A percentile compares a stretch with the other conserved stretches of the same genome.
Evolutionary conservation across 2,888 invertebrate genomes (phyloP).

Genomic region (Eubasilissa splendida): DNA sequence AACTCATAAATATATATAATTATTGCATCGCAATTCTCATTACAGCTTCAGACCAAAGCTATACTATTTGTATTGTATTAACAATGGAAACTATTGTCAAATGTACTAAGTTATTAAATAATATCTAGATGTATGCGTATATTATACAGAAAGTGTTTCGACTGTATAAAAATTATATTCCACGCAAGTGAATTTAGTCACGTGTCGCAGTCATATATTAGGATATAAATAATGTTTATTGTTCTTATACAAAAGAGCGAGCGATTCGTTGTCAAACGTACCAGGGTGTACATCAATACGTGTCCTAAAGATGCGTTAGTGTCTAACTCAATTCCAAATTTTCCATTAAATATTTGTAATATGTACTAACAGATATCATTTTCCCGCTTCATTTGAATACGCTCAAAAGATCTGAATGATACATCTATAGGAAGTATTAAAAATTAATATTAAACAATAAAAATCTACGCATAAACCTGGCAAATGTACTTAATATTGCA

Average conservation of each 20-base stretch:
- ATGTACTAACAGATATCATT: too few species aligned
- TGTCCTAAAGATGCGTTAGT: too few species aligned
- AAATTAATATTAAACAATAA: neutral
- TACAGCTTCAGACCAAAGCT: constrained; percentile 50
- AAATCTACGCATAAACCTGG: constrained; percentile 27
- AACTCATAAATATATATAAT: neutral
- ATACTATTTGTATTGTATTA: constrained; percentile 9
- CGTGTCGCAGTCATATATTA: constrained; percentile 15
- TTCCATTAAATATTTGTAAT: too few species aligned
- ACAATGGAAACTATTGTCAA: constrained; percentile 6
- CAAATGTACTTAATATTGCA: constrained; percentile 7
- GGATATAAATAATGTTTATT: neutral
- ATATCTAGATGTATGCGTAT: neutral
- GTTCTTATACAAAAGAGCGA: too few species aligned
- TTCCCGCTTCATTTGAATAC: too few species aligned
- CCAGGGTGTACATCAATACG: too few species aligned
- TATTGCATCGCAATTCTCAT: neutral
- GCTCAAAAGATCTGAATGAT: too few species aligned
- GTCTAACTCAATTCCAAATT: too few species aligned
- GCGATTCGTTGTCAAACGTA: too few species aligned
- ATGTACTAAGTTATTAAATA: constrained; percentile 15
- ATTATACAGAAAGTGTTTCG: neutral
- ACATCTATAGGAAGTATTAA: constrained; percentile 13
- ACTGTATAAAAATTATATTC: neutral
- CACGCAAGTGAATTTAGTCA: constrained; percentile 19